Conservation (phyloP, 2,888 invertebrate genomes). For the Eledona agricola region DNA sequence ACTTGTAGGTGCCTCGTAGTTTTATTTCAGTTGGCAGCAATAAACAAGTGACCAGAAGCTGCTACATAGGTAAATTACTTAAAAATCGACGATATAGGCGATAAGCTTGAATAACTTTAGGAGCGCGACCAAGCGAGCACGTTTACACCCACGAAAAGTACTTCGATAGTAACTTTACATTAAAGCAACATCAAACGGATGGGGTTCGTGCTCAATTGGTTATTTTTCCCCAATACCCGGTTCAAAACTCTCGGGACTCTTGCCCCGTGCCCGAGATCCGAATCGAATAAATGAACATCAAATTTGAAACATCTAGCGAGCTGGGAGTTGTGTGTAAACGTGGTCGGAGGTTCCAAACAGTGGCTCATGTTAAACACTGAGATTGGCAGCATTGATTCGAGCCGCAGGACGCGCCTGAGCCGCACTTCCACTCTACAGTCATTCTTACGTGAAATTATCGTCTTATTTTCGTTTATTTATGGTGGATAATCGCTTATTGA, state of each 20-base stretch:
- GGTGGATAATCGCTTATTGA: conserved; percentile 41
- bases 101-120: conserved; percentile 31
- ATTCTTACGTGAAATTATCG: conserved; percentile 42
- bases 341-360: too few relatives aligned
- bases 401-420: conserved; percentile 1
- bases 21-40: conserved; percentile 24
- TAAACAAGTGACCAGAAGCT: conserved; percentile 31
- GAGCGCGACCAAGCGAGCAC: conserved; percentile 10
- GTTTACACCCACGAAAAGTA: conserved; percentile 13
- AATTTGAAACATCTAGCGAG: too few relatives aligned
- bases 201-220: too few relatives aligned
- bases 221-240: too few relatives aligned
- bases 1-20: conserved; percentile 29
- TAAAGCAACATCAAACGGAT: background rate
- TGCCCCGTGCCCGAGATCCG: too few relatives aligned
- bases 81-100: conserved; percentile 32
- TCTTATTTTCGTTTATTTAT: conserved; percentile 40
- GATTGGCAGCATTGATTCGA: background rate
- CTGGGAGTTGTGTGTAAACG: too few relatives aligned
- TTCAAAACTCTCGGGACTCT: too few relatives aligned
- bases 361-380: background rate
- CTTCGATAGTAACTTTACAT: background rate
- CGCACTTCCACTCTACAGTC: conserved; percentile 22
- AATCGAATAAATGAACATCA: too few relatives aligned
- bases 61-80: conserved; percentile 29